Evolutionary conservation across 92 coral and sea anemone species (phyloP).

Genomic region (Epizoanthus illoricatus): DNA sequence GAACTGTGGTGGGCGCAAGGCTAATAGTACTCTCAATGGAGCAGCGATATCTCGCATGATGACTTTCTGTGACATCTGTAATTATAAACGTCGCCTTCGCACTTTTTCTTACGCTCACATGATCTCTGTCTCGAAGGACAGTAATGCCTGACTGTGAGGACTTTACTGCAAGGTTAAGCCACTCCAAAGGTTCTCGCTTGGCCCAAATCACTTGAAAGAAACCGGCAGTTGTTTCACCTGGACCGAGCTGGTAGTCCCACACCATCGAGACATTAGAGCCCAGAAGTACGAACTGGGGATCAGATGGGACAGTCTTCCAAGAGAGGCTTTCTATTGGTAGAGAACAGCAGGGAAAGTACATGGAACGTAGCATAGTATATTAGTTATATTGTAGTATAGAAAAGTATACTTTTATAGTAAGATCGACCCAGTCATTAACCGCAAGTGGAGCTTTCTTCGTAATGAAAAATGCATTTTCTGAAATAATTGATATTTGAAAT

Average conservation of each 20-base stretch:
- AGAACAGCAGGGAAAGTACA: too few species aligned
- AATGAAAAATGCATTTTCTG: too few species aligned
- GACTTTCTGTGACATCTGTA: slow-evolving; percentile 44
- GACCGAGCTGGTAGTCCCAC: slow-evolving; percentile 56
- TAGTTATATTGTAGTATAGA: too few species aligned
- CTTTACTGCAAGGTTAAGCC: slow-evolving; percentile 56
- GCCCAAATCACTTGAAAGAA: slow-evolving; percentile 62
- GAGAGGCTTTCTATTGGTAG: slow-evolving; percentile 44
- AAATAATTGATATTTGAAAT: too few species aligned
- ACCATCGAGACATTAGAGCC: slow-evolving; percentile 51
- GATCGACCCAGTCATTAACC: too few species aligned
- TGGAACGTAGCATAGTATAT: too few species aligned
- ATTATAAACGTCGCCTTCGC: slow-evolving; percentile 54
- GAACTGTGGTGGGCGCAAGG: slow-evolving; percentile 56
- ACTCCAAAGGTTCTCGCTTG: slow-evolving; percentile 38
- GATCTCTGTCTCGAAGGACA: slow-evolving; percentile 38
- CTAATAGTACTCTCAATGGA: slow-evolving; percentile 67
- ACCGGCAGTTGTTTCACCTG: slow-evolving; percentile 50
- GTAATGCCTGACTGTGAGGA: slow-evolving; percentile 54
- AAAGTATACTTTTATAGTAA: too few species aligned
- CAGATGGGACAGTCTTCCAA: slow-evolving; percentile 54
- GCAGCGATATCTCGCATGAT: slow-evolving; percentile 61
- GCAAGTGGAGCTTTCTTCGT: too few species aligned
- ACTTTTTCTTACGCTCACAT: slow-evolving; percentile 29
- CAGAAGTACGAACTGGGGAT: slow-evolving; percentile 37